A percentile compares a stretch with the other conserved stretches of the same genome.
phyloP scores from a whole-genome alignment of 2,888 invertebrate species.

The Trachelus troglodyta region DNA sequence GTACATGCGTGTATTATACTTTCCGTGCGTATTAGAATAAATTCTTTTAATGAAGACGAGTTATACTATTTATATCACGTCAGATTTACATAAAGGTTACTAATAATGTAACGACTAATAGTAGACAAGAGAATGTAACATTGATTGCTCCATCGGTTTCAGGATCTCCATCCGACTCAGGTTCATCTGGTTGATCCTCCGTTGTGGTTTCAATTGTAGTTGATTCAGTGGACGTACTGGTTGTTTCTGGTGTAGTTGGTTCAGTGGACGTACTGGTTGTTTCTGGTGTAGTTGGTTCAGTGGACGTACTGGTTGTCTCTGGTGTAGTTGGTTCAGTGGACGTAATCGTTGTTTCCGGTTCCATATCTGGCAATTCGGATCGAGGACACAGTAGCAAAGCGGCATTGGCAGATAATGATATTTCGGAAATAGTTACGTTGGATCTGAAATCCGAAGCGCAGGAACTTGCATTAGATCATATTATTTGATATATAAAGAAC shows the following conservation, averaged over 20 bases:
- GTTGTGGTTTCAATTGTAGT: conserved; percentile 1
- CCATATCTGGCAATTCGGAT: conserved; percentile 5
- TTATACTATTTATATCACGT: background rate
- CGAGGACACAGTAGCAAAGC: conserved; percentile 10
- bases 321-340: background rate
- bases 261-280: background rate
- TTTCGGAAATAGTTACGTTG: background rate
- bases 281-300: background rate
- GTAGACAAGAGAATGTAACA: conserved; percentile 1
- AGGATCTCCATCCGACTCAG: no score
- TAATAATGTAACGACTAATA: conserved; percentile 3
- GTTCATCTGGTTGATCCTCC: background rate
- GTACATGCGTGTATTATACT: background rate
- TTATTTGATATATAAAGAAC: no score
- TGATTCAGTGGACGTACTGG: background rate
- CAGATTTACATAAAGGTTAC: background rate
- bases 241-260: background rate
- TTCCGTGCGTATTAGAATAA: background rate
- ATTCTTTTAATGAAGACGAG: background rate
- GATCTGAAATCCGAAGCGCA: conserved; percentile 2
- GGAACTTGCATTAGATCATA: no score
- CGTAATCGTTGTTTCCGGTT: background rate
- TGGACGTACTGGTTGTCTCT: background rate
- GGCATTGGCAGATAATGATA: conserved; percentile 15
- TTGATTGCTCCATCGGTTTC: background rate